phyloP scores from a whole-genome alignment of 2,113 vertebrate genomes.

The Desmodus rotundus region DNA sequence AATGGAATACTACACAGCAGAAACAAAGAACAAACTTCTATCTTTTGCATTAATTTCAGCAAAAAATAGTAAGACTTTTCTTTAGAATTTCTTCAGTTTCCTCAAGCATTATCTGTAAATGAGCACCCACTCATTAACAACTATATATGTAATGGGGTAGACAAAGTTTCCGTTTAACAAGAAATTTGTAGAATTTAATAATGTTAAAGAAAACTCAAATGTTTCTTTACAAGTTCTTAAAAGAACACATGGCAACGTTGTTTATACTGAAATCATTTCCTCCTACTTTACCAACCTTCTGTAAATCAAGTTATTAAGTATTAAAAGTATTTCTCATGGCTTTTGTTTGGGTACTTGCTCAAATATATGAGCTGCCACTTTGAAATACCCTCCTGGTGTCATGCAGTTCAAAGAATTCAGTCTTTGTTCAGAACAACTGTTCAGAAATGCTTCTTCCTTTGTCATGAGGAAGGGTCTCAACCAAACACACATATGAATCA shows the following conservation, averaged over 20 bases:
- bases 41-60: not conserved
- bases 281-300: not conserved
- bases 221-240: not conserved
- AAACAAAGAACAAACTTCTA: no score
- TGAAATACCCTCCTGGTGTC: constrained; percentile 29
- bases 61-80: not conserved
- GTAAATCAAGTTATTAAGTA: constrained; percentile 12
- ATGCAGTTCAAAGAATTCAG: constrained; percentile 49
- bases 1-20: no score
- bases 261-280: not conserved
- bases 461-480: not conserved
- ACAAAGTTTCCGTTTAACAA: not conserved
- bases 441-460: constrained; percentile 40
- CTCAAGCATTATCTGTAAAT: constrained; percentile 31
- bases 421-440: constrained; percentile 38
- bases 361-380: constrained; percentile 36
- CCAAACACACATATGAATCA: constrained; percentile 33
- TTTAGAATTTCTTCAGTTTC: not conserved
- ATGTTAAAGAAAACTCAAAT: not conserved
- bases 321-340: not conserved
- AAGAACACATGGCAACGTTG: not conserved
- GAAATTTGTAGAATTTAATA: constrained; percentile 15
- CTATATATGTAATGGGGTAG: not conserved
- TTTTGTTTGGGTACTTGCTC: constrained; percentile 32
- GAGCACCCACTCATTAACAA: constrained; percentile 32